These are phyloP conservation scores for Synanthedon andrenaeformis DNA, from an alignment of 2,888 invertebrate genomes.

Conservation along the genomic window DNA sequence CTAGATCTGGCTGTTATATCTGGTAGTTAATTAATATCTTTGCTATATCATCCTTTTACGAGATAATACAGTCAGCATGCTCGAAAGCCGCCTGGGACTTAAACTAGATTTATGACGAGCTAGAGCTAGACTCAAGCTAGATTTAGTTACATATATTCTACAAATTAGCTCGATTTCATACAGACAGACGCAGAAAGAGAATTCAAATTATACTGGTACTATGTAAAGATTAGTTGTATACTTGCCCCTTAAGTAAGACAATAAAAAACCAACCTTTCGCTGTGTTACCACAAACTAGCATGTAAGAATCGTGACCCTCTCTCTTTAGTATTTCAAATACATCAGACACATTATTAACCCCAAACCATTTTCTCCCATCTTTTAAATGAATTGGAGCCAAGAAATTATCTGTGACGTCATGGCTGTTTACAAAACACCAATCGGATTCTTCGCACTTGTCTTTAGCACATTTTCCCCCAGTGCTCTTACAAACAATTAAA, in stretches of 20 bases:
- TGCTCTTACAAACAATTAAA: slow-evolving; percentile 18
- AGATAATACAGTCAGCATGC: too few relatives aligned
- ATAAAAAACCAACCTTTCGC: slow-evolving; percentile 67
- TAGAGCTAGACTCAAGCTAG: too few relatives aligned
- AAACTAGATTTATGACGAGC: too few relatives aligned
- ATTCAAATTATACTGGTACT: too few relatives aligned
- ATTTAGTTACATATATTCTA: too few relatives aligned
- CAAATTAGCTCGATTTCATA: too few relatives aligned
- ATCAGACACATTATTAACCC: slow-evolving; percentile 56
- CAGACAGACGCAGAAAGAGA: too few relatives aligned
- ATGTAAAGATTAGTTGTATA: too few relatives aligned
- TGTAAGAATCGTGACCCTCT: slow-evolving; percentile 56
- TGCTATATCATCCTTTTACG: too few relatives aligned
- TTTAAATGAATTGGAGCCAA: slow-evolving; percentile 33
- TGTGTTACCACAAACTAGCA: slow-evolving; percentile 80
- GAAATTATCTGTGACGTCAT: slow-evolving; percentile 18
- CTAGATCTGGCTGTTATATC: too few relatives aligned
- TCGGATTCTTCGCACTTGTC: slow-evolving; percentile 11
- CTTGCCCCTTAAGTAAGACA: not conserved
- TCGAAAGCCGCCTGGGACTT: too few relatives aligned
- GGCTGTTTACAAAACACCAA: slow-evolving; percentile 25
- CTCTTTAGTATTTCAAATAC: slow-evolving; percentile 61
- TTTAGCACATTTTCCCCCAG: slow-evolving; percentile 10
- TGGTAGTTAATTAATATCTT: too few relatives aligned
- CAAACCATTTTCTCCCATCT: slow-evolving; percentile 60